Evolutionary conservation across 2,888 invertebrate species (phyloP).

Genomic region (Gastracanthus pulcherrimus): DNA sequence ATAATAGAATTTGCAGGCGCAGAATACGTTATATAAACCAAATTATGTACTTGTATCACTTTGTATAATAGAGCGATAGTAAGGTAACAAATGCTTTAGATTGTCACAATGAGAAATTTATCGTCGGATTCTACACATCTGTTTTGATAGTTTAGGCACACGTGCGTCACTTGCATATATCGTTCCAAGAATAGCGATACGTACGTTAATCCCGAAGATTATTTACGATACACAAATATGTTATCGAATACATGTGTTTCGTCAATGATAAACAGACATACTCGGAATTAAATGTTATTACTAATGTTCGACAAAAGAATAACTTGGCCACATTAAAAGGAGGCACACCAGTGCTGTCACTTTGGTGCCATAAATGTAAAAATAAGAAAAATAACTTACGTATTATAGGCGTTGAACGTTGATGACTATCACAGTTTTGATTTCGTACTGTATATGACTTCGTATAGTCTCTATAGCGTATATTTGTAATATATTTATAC

Average conservation of each 20-base stretch:
- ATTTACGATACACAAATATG: neutral
- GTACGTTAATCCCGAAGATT: neutral
- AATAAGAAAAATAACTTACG: too few species aligned
- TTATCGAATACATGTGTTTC: neutral
- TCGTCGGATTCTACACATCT: neutral
- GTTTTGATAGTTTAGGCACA: neutral
- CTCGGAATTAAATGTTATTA: too few species aligned
- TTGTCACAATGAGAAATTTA: neutral
- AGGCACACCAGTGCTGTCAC: too few species aligned
- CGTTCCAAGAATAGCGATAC: neutral
- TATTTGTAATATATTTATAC: too few species aligned
- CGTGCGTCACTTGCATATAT: neutral
- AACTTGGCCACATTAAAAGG: too few species aligned
- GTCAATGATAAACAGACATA: neutral
- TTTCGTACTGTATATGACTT: too few species aligned
- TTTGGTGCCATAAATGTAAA: too few species aligned
- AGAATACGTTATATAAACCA: neutral
- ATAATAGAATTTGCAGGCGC: too few species aligned
- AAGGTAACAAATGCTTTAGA: neutral
- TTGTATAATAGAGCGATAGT: neutral
- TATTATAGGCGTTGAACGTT: too few species aligned
- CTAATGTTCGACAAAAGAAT: too few species aligned
- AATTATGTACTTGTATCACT: neutral
- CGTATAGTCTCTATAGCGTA: too few species aligned
- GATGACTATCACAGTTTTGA: too few species aligned